Conservation (phyloP, 2,888 invertebrate genomes). For the Diarsia dahlii region DNA sequence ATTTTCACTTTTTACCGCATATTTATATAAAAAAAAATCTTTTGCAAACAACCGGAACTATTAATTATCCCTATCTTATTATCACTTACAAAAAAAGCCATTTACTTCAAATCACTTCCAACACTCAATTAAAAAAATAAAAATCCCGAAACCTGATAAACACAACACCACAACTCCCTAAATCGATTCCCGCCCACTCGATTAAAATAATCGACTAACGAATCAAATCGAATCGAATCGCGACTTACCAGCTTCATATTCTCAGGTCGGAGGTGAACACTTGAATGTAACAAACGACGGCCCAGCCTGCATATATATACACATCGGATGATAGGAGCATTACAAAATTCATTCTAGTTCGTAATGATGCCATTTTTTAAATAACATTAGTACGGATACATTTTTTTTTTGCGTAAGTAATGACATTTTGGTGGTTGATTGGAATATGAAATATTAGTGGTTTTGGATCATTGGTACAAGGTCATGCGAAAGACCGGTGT, state of each 20-base stretch:
- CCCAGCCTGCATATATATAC: constrained; percentile 81
- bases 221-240: constrained; percentile 57
- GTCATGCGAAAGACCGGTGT: background rate
- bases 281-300: constrained; percentile 79
- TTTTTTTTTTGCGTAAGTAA: constrained; percentile 77
- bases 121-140: background rate
- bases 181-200: constrained; percentile 51
- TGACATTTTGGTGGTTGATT: constrained; percentile 60
- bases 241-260: constrained; percentile 87
- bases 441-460: constrained; percentile 36
- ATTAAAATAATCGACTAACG: constrained; percentile 42
- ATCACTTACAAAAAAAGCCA: background rate
- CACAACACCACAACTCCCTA: constrained; percentile 51
- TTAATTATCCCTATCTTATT: background rate
- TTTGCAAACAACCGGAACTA: background rate
- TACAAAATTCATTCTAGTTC: constrained; percentile 86
- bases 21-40: background rate
- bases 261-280: constrained; percentile 83
- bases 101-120: constrained; percentile 12
- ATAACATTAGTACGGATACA: constrained; percentile 74
- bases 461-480: constrained; percentile 43
- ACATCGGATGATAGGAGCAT: constrained; percentile 69
- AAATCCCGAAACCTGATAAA: constrained; percentile 25
- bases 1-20: background rate
- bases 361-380: constrained; percentile 82